Conservation (phyloP, 2,113 vertebrate genomes). For the Neolamprologus toae region DNA sequence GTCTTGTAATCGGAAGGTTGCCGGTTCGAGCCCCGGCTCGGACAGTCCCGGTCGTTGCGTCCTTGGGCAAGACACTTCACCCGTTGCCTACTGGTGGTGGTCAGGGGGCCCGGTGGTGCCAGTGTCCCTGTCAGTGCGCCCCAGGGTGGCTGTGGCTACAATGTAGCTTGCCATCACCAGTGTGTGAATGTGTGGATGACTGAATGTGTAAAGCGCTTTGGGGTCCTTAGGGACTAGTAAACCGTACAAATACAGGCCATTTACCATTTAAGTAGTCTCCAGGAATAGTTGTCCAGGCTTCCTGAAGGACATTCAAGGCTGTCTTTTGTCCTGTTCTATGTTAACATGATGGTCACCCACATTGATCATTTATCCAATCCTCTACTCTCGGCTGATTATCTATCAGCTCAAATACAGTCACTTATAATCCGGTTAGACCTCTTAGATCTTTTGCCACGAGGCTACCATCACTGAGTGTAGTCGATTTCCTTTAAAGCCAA, state of each 20-base stretch:
- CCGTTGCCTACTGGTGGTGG: background rate
- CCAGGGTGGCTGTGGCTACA: background rate
- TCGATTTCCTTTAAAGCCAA: background rate
- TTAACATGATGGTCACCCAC: background rate
- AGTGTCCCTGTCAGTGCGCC: background rate
- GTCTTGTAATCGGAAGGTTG: background rate
- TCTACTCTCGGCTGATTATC: background rate
- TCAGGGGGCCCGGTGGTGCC: accelerated
- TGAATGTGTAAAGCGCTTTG: background rate
- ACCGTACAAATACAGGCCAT: accelerated
- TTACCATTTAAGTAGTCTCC: background rate
- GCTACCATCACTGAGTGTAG: background rate
- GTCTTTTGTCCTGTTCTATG: background rate
- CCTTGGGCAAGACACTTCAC: background rate
- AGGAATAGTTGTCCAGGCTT: background rate
- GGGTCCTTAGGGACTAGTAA: background rate
- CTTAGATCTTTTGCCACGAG: background rate
- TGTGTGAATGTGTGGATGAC: background rate
- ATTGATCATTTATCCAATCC: background rate
- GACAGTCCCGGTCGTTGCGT: background rate
- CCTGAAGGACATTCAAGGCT: background rate
- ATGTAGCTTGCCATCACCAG: background rate
- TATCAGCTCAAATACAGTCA: background rate
- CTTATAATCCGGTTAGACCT: background rate
- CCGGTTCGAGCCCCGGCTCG: accelerated